phyloP scores from a whole-genome alignment of 2,113 vertebrate genomes.

The Phrynosoma blainvillii region DNA sequence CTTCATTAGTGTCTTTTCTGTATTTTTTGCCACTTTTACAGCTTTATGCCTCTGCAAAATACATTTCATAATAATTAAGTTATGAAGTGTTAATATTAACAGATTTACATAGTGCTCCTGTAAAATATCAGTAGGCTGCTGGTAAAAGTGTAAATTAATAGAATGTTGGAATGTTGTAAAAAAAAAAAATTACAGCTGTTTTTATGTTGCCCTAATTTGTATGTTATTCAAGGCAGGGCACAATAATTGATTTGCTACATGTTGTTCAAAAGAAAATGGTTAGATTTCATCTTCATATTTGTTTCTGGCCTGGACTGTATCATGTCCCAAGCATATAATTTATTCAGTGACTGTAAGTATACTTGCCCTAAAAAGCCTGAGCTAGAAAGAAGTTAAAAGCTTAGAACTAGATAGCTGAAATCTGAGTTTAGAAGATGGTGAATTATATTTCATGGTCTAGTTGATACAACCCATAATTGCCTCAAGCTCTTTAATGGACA shows the following conservation, averaged over 20 bases:
- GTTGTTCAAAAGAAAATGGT: neutral
- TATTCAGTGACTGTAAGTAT: neutral
- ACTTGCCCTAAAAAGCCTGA: neutral
- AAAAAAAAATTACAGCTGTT: too few species aligned
- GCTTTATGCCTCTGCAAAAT: too few species aligned
- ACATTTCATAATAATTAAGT: neutral
- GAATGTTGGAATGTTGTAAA: too few species aligned
- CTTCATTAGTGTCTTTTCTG: neutral
- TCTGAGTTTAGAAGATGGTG: neutral
- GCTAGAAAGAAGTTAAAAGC: slow-evolving; percentile 7
- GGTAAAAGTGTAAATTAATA: neutral
- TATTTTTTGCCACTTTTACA: too few species aligned
- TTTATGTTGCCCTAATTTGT: too few species aligned
- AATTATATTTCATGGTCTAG: neutral
- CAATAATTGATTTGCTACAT: neutral
- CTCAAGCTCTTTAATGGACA: slow-evolving; percentile 18
- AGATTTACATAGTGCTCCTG: neutral
- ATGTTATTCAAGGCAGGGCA: too few species aligned
- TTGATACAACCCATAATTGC: slow-evolving; percentile 11
- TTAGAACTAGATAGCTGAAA: neutral
- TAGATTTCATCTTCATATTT: too few species aligned
- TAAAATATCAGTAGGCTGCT: neutral
- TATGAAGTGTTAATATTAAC: neutral
- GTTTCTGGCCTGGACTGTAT: neutral
- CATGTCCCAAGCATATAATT: neutral